Base-by-base conservation (phyloP, 2,797 vertebrate genomes). In the Cryptoprocta ferox region DNA sequence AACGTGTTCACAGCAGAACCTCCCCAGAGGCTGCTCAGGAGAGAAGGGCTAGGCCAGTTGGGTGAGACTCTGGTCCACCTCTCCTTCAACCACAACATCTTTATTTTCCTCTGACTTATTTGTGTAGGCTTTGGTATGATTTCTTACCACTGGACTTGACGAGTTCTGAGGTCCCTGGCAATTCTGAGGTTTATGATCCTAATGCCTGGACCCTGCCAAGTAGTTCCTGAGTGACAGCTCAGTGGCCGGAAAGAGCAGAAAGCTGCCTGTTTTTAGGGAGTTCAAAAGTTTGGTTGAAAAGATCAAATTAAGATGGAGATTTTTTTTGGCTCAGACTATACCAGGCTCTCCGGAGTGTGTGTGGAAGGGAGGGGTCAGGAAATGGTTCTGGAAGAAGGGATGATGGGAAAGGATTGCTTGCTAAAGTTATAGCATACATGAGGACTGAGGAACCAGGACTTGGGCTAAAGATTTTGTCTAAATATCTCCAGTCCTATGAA, bases 171-270 rank as follows among this genome's bases (percentile, higher is more conserved):
- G 70, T 84, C 53, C 87, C 48, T 95, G 53, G 15, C 39, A 97
- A 30, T 26, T 88, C 85, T 90, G 45, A 97, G 56, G 82, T 92
- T 73, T 85, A 59, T 91, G 81, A 96, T 89, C 84, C 50, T 48
- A 94, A 48, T 94, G 96, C 87, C 90, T 94, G n/a, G 80, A 92
- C 63, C 95, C 61, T 90, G 91, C 32, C 42, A 70, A 92, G 50
- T 28, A 92, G 48, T 37, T 93, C 26, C 75, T 79, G n/a, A 93
- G 65, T 90, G 87, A 86, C 0, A 94, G 39, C 14, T 82, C 5
- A 12, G 63, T 86, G 59, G 66, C 53, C 93, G 48, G 28, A 53
- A 83, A 26, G 37, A 84, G 59, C 24, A 93, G 78, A 19, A 89
- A 76, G 50, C 53, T 82, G 86, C 32, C 21, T 59, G 32, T 42